Conservation (phyloP, 2,888 invertebrate species). For the Microplitis deprimator region DNA sequence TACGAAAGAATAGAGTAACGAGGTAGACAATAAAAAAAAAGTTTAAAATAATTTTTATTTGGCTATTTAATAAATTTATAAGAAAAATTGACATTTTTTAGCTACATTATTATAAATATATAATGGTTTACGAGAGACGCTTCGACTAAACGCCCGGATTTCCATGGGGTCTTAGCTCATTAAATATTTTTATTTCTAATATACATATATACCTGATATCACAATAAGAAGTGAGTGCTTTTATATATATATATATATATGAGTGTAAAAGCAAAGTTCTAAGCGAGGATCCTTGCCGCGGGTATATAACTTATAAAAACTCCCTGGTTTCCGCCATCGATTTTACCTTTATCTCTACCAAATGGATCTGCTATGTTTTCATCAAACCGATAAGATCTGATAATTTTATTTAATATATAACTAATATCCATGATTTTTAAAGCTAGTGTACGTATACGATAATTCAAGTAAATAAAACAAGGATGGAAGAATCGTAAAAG, state of each 20-base stretch:
- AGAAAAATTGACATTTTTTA: neutral
- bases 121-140: slow-evolving; percentile 45
- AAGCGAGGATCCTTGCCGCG: slow-evolving; percentile 30
- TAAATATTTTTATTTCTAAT: slow-evolving; percentile 46
- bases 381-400: neutral
- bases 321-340: slow-evolving; percentile 28
- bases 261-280: slow-evolving; percentile 49
- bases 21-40: neutral
- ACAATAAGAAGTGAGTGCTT: slow-evolving; percentile 18
- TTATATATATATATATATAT: slow-evolving; percentile 39
- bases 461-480: slow-evolving; percentile 26
- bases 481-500: slow-evolving; percentile 46
- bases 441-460: slow-evolving; percentile 31
- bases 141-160: slow-evolving; percentile 41
- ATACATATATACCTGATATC: slow-evolving; percentile 25
- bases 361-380: neutral
- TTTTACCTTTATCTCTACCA: slow-evolving; percentile 29
- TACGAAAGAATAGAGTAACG: neutral
- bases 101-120: neutral
- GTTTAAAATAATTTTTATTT: neutral
- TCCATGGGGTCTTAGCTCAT: slow-evolving; percentile 45
- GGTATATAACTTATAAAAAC: slow-evolving; percentile 52
- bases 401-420: neutral
- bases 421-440: neutral
- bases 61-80: neutral